phyloP scores from a whole-genome alignment of 2,113 vertebrate genomes.

The Calypte anna region DNA sequence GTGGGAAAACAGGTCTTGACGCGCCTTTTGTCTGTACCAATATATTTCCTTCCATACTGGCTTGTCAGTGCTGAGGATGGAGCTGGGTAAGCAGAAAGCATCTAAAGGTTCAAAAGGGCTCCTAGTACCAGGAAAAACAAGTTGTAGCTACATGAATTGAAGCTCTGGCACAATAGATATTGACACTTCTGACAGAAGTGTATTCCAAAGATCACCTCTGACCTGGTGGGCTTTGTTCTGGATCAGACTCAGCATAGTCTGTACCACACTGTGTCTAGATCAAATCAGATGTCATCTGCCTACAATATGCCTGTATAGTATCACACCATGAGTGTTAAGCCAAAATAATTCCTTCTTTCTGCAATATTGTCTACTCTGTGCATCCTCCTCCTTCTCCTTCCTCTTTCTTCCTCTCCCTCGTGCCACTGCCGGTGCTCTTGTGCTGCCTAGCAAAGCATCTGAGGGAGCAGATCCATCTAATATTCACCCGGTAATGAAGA shows the following conservation, averaged over 20 bases:
- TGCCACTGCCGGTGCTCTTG: background rate
- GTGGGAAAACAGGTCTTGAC: background rate
- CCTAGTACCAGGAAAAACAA: background rate
- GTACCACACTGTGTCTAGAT: background rate
- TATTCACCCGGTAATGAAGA: background rate
- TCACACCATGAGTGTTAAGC: background rate
- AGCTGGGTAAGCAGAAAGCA: background rate
- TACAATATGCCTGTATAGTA: background rate
- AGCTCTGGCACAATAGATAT: background rate
- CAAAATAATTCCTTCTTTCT: background rate
- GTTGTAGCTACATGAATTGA: background rate
- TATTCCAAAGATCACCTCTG: background rate
- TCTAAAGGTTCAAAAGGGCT: background rate
- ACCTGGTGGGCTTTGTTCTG: background rate
- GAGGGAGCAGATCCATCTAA: background rate
- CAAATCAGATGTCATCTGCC: background rate
- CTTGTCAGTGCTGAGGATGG: background rate
- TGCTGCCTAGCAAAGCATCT: background rate
- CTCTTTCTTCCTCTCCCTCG: background rate
- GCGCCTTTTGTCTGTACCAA: background rate
- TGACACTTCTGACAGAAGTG: background rate
- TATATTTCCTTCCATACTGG: background rate
- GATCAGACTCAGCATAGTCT: background rate
- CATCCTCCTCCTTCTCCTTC: background rate
- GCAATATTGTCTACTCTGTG: background rate